Conservation (phyloP, 2,888 invertebrate species). For the Lacanobia wlatinum region DNA sequence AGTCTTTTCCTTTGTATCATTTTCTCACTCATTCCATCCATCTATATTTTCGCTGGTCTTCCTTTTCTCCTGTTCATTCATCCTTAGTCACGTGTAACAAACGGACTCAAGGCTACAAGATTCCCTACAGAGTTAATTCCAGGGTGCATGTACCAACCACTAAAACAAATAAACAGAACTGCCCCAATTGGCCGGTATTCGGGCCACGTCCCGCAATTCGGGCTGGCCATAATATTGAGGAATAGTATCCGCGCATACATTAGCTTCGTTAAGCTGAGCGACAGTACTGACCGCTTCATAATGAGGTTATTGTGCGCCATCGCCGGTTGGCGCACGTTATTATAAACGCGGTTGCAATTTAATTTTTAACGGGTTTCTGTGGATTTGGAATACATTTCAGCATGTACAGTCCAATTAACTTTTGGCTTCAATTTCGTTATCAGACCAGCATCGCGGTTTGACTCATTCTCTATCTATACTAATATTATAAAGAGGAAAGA, state of each 20-base stretch:
- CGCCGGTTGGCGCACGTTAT: constrained; percentile 10
- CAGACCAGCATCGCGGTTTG: not conserved
- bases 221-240: constrained; percentile 54
- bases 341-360: constrained; percentile 9
- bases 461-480: not conserved
- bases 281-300: constrained; percentile 54
- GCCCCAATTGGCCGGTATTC: constrained; percentile 40
- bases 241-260: constrained; percentile 51
- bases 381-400: not conserved
- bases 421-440: constrained; percentile 5
- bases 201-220: constrained; percentile 37
- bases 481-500: too few species aligned
- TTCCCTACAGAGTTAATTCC: constrained; percentile 1
- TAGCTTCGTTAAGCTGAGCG: constrained; percentile 48
- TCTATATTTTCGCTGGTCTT: too few species aligned
- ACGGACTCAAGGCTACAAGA: not conserved
- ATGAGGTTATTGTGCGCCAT: constrained; percentile 47
- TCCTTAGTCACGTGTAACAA: too few species aligned
- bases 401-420: constrained; percentile 8
- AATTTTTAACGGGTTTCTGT: constrained; percentile 21
- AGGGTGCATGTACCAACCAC: not conserved
- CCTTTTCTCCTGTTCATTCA: too few species aligned
- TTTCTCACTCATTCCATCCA: too few species aligned
- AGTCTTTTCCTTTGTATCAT: too few species aligned
- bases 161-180: constrained; percentile 28